A percentile compares a stretch with the other conserved stretches of the same genome.
Evolutionary conservation across 2,797 vertebrate species (phyloP).

Genomic region (Protosalanx chinensis): DNA sequence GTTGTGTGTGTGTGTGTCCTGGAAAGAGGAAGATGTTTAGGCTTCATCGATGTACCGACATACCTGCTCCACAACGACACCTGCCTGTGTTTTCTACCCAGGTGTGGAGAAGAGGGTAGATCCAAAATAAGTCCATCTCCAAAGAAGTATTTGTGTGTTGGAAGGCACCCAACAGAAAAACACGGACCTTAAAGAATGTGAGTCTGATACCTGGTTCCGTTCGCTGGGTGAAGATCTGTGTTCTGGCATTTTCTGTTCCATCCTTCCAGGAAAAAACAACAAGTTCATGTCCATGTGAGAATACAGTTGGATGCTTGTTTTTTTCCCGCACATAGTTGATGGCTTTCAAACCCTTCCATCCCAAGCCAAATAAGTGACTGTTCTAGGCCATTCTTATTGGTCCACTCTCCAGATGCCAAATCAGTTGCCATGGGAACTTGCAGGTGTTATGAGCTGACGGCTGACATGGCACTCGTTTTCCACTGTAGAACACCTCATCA

Average conservation of each 20-base stretch:
- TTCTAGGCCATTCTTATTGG: constrained; percentile 41
- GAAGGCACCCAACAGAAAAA: constrained; percentile 38
- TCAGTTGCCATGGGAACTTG: constrained; percentile 45
- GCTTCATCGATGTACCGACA: background rate
- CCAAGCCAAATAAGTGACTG: constrained; percentile 32
- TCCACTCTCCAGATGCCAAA: constrained; percentile 62
- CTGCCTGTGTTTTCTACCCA: background rate
- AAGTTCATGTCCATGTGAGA: constrained; percentile 13
- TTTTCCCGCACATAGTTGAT: constrained; percentile 13
- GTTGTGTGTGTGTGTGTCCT: background rate
- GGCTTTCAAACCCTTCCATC: constrained; percentile 4
- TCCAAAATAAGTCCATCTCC: constrained; percentile 13
- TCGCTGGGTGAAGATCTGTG: constrained; percentile 11
- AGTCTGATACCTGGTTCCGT: constrained; percentile 20
- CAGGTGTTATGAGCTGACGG: constrained; percentile 44
- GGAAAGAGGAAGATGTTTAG: background rate
- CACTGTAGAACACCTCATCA: constrained; percentile 41
- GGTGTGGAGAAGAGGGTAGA: background rate
- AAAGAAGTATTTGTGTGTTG: constrained; percentile 6
- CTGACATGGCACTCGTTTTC: constrained; percentile 34
- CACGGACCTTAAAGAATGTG: constrained; percentile 40
- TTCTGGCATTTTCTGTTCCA: constrained; percentile 31
- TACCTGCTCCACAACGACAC: background rate
- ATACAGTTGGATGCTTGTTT: constrained; percentile 21
- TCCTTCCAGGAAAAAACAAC: constrained; percentile 24